These are phyloP conservation scores for Athetis lepigone DNA, from an alignment of 2,888 invertebrate species.

Conservation along the genomic window DNA sequence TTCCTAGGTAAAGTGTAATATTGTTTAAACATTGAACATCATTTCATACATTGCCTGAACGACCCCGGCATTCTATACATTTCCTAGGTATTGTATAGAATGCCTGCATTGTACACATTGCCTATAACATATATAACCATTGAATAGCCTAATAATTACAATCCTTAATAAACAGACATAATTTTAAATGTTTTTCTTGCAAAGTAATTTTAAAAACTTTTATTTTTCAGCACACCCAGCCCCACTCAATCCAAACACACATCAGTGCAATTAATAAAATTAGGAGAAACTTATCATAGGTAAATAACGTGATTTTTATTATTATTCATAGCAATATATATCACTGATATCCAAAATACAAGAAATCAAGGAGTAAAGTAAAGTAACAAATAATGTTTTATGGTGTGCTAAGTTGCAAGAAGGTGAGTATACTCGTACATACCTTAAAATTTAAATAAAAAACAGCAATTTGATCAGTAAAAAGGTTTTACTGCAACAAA, in stretches of 20 bases:
- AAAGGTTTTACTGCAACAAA: too few species aligned
- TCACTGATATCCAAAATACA: not conserved
- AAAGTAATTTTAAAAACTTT: conserved; percentile 11
- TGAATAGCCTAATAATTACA: too few species aligned
- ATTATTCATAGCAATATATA: not conserved
- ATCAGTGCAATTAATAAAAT: conserved; percentile 84
- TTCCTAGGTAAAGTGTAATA: too few species aligned
- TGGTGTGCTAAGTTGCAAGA: not conserved
- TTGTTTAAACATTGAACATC: too few species aligned
- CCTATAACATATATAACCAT: too few species aligned
- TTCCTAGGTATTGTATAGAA: too few species aligned
- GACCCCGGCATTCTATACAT: too few species aligned
- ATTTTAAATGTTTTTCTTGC: conserved; percentile 2
- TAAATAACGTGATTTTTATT: conserved; percentile 60
- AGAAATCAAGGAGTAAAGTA: not conserved
- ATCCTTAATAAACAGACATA: not conserved
- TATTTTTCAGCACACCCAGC: conserved; percentile 68
- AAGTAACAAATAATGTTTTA: not conserved
- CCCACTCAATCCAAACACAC: conserved; percentile 75
- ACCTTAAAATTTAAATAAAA: too few species aligned
- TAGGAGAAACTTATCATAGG: conserved; percentile 88
- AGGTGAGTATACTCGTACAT: conserved; percentile 1
- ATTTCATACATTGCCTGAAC: too few species aligned
- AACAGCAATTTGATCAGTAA: too few species aligned
- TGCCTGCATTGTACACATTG: too few species aligned